Conservation (phyloP, 1,140 invertebrate species). For the Mesaphorura yosii region DNA sequence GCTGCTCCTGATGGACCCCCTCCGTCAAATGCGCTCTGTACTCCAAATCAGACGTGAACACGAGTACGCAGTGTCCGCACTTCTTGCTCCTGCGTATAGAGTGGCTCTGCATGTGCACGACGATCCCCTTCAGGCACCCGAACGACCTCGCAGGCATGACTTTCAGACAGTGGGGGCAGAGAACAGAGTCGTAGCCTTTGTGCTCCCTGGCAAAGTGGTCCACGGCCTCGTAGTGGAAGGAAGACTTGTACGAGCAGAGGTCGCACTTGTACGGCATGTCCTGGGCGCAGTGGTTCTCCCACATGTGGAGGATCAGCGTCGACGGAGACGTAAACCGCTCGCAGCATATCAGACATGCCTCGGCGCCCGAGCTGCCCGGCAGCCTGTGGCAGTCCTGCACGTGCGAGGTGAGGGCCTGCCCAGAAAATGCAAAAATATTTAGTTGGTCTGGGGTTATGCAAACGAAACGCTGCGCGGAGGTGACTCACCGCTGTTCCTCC, state of each 20-base stretch:
- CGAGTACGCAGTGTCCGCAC: slow-evolving; percentile 13
- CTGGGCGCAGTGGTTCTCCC: slow-evolving; percentile 55
- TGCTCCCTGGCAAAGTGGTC: slow-evolving; percentile 52
- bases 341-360: slow-evolving; percentile 35
- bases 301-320: slow-evolving; percentile 56
- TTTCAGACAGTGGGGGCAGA: slow-evolving; percentile 63
- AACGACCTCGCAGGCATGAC: slow-evolving; percentile 34
- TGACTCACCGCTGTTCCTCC: slow-evolving; percentile 18
- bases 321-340: slow-evolving; percentile 29
- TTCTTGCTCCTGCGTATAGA: slow-evolving; percentile 14
- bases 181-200: slow-evolving; percentile 46
- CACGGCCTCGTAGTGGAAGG: slow-evolving; percentile 56
- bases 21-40: slow-evolving; percentile 11
- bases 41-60: slow-evolving; percentile 13
- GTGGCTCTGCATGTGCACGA: slow-evolving; percentile 31
- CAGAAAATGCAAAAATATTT: slow-evolving; percentile 3
- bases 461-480: slow-evolving; percentile 32
- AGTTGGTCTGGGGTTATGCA: slow-evolving; percentile 2
- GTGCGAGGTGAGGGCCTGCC: background rate
- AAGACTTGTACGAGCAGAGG: slow-evolving; percentile 57
- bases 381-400: background rate
- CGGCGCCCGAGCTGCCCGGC: background rate
- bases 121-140: slow-evolving; percentile 30
- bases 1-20: background rate
- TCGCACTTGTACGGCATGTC: slow-evolving; percentile 70